Evolutionary conservation across 2,888 invertebrate species (phyloP), one percentile per base, ranked within the genome.

Genomic region (Dyspetes luteomarginatus): DNA sequence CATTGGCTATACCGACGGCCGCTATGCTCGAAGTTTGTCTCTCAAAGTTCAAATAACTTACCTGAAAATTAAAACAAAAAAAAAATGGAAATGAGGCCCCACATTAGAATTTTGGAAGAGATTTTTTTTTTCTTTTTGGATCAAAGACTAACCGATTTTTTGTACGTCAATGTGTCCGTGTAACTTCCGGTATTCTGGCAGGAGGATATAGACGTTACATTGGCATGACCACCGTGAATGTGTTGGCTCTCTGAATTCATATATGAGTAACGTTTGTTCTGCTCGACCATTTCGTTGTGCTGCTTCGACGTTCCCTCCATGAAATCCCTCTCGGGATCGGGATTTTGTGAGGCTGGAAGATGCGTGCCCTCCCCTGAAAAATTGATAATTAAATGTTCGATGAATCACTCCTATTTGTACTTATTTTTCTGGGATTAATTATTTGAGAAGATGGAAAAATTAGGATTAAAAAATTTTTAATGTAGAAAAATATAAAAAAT

Each of bases 1-100:
- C 97, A 86, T 97, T 96, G 3, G 95, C 95, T 93, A 96, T 95
- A 7, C 97, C 96, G 93, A 96, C 96, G 1, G 97, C 96, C 0
- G 97, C 96, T 73, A 97, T 96, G 71, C 91, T 91, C 78, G 92
- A 89, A 43, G 89, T 89, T 78, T 89, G 88, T 81, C 92, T 88
- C 82, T 92, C 92, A 82, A 91, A 92, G 83, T 91, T 91, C 80
- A 92, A 86, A 79, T 92, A 92, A 78, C 89, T 89, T 80, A 92
- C 90, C 92, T 91, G 78, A 58, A 78, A 74, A 58, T 68, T 15
- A 58, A 30, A 24, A 58, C 58, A 28, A 12, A 48, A 64, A 15
- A 43, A 65, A 26, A 48, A 56, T 58, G 30, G 17, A 12, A 17
- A 60, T 26, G 12, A 24, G 3, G 28, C 15, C 22, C 0, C n/a